Evolutionary conservation across 30 jellyfish, hydroid and myxozoan species (phyloP).

Genomic region (Chironex yamaguchii): DNA sequence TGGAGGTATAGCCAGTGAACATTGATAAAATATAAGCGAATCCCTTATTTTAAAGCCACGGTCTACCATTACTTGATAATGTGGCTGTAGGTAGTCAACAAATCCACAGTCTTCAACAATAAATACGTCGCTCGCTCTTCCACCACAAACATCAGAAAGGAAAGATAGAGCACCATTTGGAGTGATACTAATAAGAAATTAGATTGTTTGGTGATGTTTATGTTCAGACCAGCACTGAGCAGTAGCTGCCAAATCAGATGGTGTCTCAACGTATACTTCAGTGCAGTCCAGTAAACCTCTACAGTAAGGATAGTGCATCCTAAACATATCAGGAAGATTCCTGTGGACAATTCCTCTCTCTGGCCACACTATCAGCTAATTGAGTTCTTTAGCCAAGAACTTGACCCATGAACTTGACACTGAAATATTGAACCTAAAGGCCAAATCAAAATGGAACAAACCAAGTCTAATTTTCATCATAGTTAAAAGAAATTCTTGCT

Average conservation of each 20-base stretch:
- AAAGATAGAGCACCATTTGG: too few relatives aligned
- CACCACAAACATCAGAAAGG: neutral
- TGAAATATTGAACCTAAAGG: neutral
- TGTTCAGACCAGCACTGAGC: too few relatives aligned
- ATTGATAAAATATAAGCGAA: conserved; percentile 6
- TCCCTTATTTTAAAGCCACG: conserved; percentile 59
- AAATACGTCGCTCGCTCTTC: neutral
- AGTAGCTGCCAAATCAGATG: too few relatives aligned
- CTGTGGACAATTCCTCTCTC: neutral
- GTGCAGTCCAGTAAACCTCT: too few relatives aligned
- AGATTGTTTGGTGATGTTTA: too few relatives aligned
- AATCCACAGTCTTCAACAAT: too few relatives aligned
- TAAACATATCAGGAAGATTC: neutral
- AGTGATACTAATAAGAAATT: too few relatives aligned
- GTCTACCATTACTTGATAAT: conserved; percentile 63
- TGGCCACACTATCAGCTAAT: too few relatives aligned
- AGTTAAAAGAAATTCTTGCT: neutral
- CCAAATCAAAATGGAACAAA: neutral
- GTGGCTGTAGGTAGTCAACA: conserved; percentile 36
- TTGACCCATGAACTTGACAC: neutral
- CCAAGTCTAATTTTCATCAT: neutral
- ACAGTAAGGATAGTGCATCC: too few relatives aligned
- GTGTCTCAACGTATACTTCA: too few relatives aligned
- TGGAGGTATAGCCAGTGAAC: conserved; percentile 55
- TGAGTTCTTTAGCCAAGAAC: neutral